These are phyloP conservation scores for Papilio polyxenes DNA, from an alignment of 1,140 invertebrate genomes.

Conservation along the genomic window DNA sequence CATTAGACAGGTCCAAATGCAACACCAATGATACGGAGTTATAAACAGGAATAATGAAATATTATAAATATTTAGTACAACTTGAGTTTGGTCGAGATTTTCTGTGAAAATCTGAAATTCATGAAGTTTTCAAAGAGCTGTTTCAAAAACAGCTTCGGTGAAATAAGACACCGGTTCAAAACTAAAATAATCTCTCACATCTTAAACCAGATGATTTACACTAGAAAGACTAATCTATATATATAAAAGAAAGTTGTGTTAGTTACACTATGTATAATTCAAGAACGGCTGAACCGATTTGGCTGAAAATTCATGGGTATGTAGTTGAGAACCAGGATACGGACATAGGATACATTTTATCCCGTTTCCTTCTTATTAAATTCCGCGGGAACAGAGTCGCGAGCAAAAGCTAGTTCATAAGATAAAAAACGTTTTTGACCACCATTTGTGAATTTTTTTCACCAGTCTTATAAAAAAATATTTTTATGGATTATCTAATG, in stretches of 20 bases:
- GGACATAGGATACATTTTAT: no score
- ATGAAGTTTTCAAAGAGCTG: conserved; percentile 11
- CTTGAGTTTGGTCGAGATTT: background rate
- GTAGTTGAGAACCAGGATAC: no score
- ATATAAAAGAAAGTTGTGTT: no score
- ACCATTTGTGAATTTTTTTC: no score
- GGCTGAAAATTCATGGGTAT: no score
- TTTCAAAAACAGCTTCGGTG: background rate
- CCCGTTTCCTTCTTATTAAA: no score
- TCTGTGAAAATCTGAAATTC: conserved; percentile 21
- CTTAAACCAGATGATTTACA: background rate
- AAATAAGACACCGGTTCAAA: background rate
- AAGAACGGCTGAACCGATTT: no score
- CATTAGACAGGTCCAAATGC: background rate
- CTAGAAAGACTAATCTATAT: background rate
- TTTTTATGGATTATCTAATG: background rate
- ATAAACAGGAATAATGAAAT: background rate
- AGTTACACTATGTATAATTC: no score
- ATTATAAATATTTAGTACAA: conserved; percentile 3
- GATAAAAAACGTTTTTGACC: no score
- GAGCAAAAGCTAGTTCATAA: no score
- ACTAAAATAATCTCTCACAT: background rate
- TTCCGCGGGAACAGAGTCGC: no score
- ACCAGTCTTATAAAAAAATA: no score
- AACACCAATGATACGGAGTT: background rate